Evolutionary conservation across 2,113 vertebrate species (phyloP), one percentile per base, ranked within the genome.

Genomic region (Urocitellus parryii): DNA sequence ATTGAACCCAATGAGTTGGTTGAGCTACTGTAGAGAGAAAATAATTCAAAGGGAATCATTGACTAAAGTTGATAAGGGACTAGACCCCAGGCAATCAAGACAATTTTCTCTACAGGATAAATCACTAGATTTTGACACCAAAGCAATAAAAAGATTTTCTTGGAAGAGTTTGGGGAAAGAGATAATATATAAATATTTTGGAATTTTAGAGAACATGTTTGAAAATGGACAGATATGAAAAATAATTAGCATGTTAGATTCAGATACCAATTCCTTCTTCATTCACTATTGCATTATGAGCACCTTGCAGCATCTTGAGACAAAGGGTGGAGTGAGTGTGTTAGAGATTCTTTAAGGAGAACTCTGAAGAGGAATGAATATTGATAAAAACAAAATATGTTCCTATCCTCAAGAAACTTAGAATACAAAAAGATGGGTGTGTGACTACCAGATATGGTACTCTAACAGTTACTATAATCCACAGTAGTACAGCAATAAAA

Each of bases 21-120:
- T 98, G 67, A 90, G 5, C n/a, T 87, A 13, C 82, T 76, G 72
- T 32, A 81, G 29, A 94, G 6, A 96, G 56, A 67, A 96, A 96
- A 77, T 92, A 78, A 95, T 97, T 96, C 67, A 56, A 61, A 73
- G 25, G 25, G 92, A 17, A 1, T 86, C 16, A 6, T 13, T 93
- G 56, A 78, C 48, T 90, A 77, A 83, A 94, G 29, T 65, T 72
- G 51, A 92, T 80, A 97, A 84, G 24, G 8, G 73, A 86, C 11
- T 8, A 97, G 32, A 18, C 78, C 22, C 11, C 82, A 74, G 82
- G 79, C 56, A 88, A 90, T 82, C 39, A 73, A 78, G 81, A 83
- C 73, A 37, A 48, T 27, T 68, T 96, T 85, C 45, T 87, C 37
- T 80, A 27, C 29, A 9, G 48, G 8, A 79, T 65, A 87, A 45